phyloP scores from a whole-genome alignment of 2,888 invertebrate genomes.

The Hoplodrina ambigua region DNA sequence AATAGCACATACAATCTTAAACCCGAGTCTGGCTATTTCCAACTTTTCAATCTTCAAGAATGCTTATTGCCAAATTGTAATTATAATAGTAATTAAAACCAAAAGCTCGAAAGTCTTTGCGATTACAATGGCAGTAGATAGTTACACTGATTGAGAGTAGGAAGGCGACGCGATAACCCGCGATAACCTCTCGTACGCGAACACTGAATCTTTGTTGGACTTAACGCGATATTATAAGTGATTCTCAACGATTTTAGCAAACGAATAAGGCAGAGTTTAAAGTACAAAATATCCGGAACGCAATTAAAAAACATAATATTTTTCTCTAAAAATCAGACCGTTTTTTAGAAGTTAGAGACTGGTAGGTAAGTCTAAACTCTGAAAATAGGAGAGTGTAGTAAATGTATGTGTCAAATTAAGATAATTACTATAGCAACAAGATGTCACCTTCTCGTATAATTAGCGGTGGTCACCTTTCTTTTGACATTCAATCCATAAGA shows the following conservation, averaged over 20 bases:
- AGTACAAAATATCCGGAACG: slow-evolving; percentile 13
- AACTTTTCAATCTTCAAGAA: too few species aligned
- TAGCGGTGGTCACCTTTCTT: slow-evolving; percentile 38
- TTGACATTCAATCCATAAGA: slow-evolving; percentile 36
- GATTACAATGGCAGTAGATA: slow-evolving; percentile 59
- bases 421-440: slow-evolving; percentile 35
- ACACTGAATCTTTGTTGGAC: slow-evolving; percentile 61
- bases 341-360: background rate
- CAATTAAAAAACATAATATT: background rate
- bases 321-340: background rate
- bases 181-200: slow-evolving; percentile 56
- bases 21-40: too few species aligned
- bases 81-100: slow-evolving; percentile 31
- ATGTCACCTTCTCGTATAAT: slow-evolving; percentile 26
- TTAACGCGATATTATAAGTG: slow-evolving; percentile 47
- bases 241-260: slow-evolving; percentile 49
- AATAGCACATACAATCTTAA: too few species aligned
- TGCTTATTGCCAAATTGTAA: slow-evolving; percentile 2
- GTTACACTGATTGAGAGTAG: slow-evolving; percentile 62
- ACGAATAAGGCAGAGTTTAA: slow-evolving; percentile 15
- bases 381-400: slow-evolving; percentile 11
- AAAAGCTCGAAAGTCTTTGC: slow-evolving; percentile 50
- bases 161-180: slow-evolving; percentile 58
- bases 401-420: background rate
- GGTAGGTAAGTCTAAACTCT: background rate